Evolutionary conservation across 2,113 vertebrate species (phyloP), one percentile per base, ranked within the genome.

Genomic region (Taxidea taxus): DNA sequence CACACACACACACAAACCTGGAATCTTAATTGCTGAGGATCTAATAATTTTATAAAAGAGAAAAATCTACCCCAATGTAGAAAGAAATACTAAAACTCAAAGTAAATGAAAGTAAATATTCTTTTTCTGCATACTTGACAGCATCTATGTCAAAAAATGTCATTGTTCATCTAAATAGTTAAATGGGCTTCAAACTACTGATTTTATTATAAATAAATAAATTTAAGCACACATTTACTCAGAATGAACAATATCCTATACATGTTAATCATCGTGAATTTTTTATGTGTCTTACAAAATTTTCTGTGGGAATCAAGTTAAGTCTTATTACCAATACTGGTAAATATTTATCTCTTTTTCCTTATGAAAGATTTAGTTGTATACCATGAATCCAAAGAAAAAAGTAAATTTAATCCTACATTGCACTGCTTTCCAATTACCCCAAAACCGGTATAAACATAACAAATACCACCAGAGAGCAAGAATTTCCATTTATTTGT

Each of bases 71-170:
- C 92, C 23, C 47, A 93, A 21, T 68, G 13, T 37, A 86, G 20
- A 96, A 66, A 83, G 23, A 77, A 93, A 90, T 58, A 91, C 37
- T 54, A 82, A 90, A 93, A 75, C 1, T 81, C 31, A 77, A 94
- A 34, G 85, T 95, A 77, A 58, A 78, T 56, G 29, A 92, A 85
- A 27, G 29, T 83, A 85, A 75, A 12, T 66, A 91, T 27, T n/a
- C 2, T 62, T 81, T 81, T 25, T 86, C 56, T 54, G 23, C 12
- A 31, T 56, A 56, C 14, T 75, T 60, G 20, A 47, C 7, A 82
- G n/a, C 14, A 15, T n/a, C 77, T 3, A n/a, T 54, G 18, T 77
- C 20, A 93, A 62, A 87, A 95, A 56, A 42, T 77, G 21, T 16
- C 4, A 97, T 42, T 18, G 56, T 85, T 83, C 62, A 75, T 83